Base-by-base conservation (phyloP, 2,113 vertebrate genomes). In the Pangasianodon gigas region DNA sequence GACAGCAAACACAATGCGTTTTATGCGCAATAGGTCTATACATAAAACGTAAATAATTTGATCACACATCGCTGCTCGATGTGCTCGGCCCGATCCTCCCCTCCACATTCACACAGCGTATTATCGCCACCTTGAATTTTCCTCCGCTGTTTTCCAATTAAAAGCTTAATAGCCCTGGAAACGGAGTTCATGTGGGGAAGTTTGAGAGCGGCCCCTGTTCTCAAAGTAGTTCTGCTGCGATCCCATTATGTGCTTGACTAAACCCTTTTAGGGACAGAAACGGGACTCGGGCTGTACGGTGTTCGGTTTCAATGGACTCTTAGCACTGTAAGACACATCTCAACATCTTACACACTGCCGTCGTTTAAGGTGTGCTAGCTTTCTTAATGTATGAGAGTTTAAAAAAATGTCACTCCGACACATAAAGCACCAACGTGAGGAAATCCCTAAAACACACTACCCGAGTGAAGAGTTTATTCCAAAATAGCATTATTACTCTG, bases 211-310 rank as follows among this genome's bases (percentile, higher is more conserved):
- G 96, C 94, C 96, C 95, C 94, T 96, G 96, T 95, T 96, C 96
- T 96, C 94, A 96, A 96, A 97, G 95, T 97, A 95, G 95, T 96
- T 96, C 96, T 97, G 93, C 96, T 96, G 95, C 91, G 97, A 98
- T 98, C 97, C 97, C 97, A 98, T 99, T 97, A 97, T 96, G 97
- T 98, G 98, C 98, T 98, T 98, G 97, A 98, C 98, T 99, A 98
- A 98, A 97, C 97, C 97, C 95, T 97, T 99, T 99, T 96, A 96
- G 91, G 94, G 94, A 93, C 88, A 97, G 97, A 97, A 97, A 96
- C 94, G 95, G 97, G 97, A 96, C 94, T 95, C 88, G 91, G 95
- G 93, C 95, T 96, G 96, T 97, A 97, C 97, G 96, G 97, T 97
- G 96, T 97, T 97, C 94, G 96, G 96, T 98, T 98, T 97, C 97